Evolutionary conservation across 2,113 vertebrate genomes (phyloP), one percentile per base, ranked within the genome.

Genomic region (Lagenorhynchus albirostris): DNA sequence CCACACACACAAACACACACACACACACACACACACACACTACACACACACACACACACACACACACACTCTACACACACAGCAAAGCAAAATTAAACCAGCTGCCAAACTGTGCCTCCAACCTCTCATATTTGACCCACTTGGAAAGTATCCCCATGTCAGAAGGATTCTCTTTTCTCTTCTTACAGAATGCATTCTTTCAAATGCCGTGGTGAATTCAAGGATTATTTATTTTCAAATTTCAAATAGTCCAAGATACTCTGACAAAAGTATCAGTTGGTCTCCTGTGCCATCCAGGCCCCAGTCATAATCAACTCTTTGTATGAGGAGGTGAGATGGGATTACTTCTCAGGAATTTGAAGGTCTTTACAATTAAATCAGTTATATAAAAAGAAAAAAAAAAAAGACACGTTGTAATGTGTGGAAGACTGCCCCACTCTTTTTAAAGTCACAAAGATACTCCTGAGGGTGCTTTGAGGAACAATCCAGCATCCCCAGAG

Each of bases 191-290:
- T 1, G 1, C 18, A 10, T 41, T 53, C 41, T 38, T 89, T 44
- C 63, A 74, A 73, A 53, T 55, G 29, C 8, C 29, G 33, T 20
- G 5, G 12, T 71, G 18, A 14, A n/a, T 90, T 76, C 21, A 36
- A 86, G 23, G 38, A 62, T 62, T 67, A 79, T 38, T 82, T 65
- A 41, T 94, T 84, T 84, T 74, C 47, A 62, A 70, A 53, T 68
- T 80, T 80, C 67, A 83, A 65, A 47, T 36, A 44, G 21, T 67
- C 84, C 41, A 44, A 47, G 4, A 9, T 31, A 71, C 31, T 25
- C 68, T n/a, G 11, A 91, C 62, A 91, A 29, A 62, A 1, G 9
- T 15, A 36, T 21, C 15, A 38, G 1, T 7, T 1, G 14, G 29
- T 7, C 31, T 77, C n/a, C 23, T 2, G 12, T 21, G 62, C 7